A percentile compares a stretch with the other conserved stretches of the same genome.
Conservation (phyloP, 2,113 vertebrate species). For the Hippocampus comes region DNA sequence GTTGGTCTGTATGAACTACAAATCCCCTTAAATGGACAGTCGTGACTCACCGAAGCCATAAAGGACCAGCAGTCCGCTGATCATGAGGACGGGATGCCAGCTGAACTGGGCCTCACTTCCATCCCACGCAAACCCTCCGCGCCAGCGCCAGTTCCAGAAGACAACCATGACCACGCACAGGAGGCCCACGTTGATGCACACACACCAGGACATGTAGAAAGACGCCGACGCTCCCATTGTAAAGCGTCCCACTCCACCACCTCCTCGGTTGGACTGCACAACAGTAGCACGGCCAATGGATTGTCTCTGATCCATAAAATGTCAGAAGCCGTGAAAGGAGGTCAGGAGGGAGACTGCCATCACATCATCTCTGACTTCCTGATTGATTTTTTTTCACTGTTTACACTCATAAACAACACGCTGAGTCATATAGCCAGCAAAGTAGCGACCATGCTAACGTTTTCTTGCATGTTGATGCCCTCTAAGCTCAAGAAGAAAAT, state of each 20-base stretch:
- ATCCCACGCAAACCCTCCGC: conserved; percentile 26
- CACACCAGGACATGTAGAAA: conserved; percentile 4
- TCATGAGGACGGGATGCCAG: conserved; percentile 43
- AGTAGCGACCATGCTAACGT: background rate
- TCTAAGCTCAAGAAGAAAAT: no score
- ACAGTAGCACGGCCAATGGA: background rate
- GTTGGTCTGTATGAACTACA: background rate
- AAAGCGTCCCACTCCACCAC: background rate
- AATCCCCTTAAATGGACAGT: background rate
- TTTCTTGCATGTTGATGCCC: background rate
- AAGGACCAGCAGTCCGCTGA: conserved; percentile 30
- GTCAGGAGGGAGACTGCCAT: background rate
- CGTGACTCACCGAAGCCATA: conserved; percentile 5
- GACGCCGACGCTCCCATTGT: background rate
- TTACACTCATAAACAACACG: background rate
- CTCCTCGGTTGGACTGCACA: background rate
- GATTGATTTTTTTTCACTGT: background rate
- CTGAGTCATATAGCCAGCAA: background rate
- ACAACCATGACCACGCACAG: conserved; percentile 18
- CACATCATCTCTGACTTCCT: background rate
- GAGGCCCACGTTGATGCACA: conserved; percentile 16
- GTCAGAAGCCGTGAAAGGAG: background rate
- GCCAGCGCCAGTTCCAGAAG: conserved; percentile 24
- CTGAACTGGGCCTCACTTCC: conserved; percentile 20
- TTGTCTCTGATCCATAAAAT: background rate